Base-by-base conservation (phyloP, 1,140 invertebrate species). In the Drosophila leontia region DNA sequence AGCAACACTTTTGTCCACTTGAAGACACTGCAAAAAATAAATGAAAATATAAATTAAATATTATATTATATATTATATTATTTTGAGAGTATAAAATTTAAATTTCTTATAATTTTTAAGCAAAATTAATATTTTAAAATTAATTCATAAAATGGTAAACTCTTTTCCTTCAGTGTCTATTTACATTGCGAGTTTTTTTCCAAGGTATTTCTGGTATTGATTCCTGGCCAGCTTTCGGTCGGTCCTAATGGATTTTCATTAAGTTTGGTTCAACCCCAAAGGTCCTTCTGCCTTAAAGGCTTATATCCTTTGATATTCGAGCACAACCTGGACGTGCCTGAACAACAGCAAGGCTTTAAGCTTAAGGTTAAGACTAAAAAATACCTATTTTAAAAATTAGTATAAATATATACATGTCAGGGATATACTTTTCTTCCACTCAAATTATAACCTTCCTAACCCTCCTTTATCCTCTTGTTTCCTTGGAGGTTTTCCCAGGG, bases 161-260 rank as follows among this genome's bases (percentile, higher is more conserved):
- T 1, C 7, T 15, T 37, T 39, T 32, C 0, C 42, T 29, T 17
- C 55, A 41, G 55, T 57, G 35, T 26, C n/a, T n/a, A 39, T 57
- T 57, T 39, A 41, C 13, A 41, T 39, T 8, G n/a, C 9, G 7
- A 9, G 17, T 15, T 37, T 23, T 23, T 50, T 51, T 32, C 26
- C 26, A 15, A n/a, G 37, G 19, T 19, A 59, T 71, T 26, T 48
- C 23, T 44, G 34, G 55, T 57, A 61, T 59, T 75, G 75, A 60
- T 76, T 62, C 35, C 39, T 34, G 13, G 48, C 15, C 12, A 7
- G n/a, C 29, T 37, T 8, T 23, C 48, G 71, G 5, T n/a, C 39
- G 35, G 26, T 37, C 56, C 61, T 75, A 84, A 84, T 85, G 77
- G 67, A 75, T 78, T 87, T 86, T 87, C 76, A 82, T 87, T 77